Conservation (phyloP, 2,888 invertebrate species). For the Laspeyria flexula region DNA sequence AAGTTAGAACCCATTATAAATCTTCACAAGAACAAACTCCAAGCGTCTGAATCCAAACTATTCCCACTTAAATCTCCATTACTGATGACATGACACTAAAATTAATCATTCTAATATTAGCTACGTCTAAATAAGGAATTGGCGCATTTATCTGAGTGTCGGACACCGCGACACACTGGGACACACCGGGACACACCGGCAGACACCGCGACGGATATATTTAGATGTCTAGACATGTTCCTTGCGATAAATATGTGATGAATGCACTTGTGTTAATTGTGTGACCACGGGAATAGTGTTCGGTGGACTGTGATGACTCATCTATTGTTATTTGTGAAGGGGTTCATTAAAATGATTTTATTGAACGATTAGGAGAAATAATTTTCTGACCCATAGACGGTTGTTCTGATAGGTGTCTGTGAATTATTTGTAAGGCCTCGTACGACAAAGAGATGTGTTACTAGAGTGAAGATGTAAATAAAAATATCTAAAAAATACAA, state of each 20-base stretch:
- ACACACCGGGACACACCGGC: slow-evolving; percentile 19
- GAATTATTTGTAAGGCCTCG: no score
- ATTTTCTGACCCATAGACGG: no score
- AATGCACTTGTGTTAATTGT: slow-evolving; percentile 27
- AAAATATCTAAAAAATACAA: no score
- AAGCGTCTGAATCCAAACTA: no score
- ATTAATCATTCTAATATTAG: slow-evolving; percentile 52
- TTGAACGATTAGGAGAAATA: no score
- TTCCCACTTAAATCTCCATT: slow-evolving; percentile 35
- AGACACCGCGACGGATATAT: slow-evolving; percentile 26
- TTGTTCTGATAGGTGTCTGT: no score
- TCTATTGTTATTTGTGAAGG: no score
- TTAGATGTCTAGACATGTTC: slow-evolving; percentile 48
- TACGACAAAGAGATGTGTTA: no score
- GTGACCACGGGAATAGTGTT: background rate
- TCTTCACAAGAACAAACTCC: no score
- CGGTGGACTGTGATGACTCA: slow-evolving; percentile 3
- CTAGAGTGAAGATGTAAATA: no score
- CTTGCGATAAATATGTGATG: slow-evolving; percentile 43
- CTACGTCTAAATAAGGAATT: slow-evolving; percentile 49
- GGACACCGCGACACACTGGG: slow-evolving; percentile 18
- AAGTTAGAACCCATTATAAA: no score
- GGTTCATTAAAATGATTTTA: no score
- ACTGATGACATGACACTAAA: slow-evolving; percentile 32
- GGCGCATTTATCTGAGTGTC: slow-evolving; percentile 33